phyloP scores from a whole-genome alignment of 2,888 invertebrate species.

The Mythimna loreyi region DNA sequence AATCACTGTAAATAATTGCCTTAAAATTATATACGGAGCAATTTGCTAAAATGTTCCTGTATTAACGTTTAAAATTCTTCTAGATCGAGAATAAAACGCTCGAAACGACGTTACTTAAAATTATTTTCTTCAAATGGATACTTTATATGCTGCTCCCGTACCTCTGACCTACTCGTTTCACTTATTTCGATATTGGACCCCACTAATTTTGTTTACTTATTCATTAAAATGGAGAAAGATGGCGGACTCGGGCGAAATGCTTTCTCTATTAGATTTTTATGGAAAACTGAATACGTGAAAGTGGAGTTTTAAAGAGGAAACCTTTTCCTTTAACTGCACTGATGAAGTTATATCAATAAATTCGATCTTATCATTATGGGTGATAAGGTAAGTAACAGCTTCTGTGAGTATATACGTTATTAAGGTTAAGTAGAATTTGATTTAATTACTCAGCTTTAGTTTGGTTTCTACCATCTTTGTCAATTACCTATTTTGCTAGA shows the following conservation, averaged over 20 bases:
- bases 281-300: conserved; percentile 80
- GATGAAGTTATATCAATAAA: conserved; percentile 62
- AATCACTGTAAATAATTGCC: conserved; percentile 26
- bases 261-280: conserved; percentile 85
- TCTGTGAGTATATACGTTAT: conserved; percentile 24
- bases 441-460: too few species aligned
- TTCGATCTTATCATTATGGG: conserved; percentile 43
- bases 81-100: conserved; percentile 75
- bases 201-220: conserved; percentile 90
- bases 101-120: conserved; percentile 75
- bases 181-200: conserved; percentile 87
- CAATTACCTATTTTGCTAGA: background rate
- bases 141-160: conserved; percentile 85
- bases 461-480: background rate
- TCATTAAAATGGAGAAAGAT: conserved; percentile 88
- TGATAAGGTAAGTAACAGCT: conserved; percentile 15
- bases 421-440: conserved; percentile 2
- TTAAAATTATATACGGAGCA: conserved; percentile 33
- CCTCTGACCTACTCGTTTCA: conserved; percentile 84
- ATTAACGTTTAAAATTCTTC: conserved; percentile 72
- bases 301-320: conserved; percentile 68
- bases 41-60: conserved; percentile 63
- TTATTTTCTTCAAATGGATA: conserved; percentile 80
- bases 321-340: conserved; percentile 60
- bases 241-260: conserved; percentile 77